A percentile compares a stretch with the other conserved stretches of the same genome.
phyloP scores from a whole-genome alignment of 2,888 invertebrate species.

The Xestia ashworthii region DNA sequence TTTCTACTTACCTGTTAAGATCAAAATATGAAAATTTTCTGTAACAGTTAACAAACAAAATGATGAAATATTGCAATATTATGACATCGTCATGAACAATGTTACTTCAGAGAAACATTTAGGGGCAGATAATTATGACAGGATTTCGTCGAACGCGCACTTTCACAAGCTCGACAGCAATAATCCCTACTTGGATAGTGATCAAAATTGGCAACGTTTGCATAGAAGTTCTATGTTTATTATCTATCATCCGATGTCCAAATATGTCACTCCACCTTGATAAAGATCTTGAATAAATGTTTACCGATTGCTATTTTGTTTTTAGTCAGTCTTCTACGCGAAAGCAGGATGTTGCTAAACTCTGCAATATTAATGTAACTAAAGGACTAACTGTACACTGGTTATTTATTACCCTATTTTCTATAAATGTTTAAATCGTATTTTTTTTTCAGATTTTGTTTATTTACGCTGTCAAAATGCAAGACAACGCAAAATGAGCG shows the following conservation, averaged over 20 bases:
- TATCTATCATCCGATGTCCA: slow-evolving; percentile 25
- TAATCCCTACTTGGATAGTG: slow-evolving; percentile 3
- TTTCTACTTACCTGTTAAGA: not conserved
- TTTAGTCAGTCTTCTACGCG: slow-evolving; percentile 2
- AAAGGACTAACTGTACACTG: not conserved
- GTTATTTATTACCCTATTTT: not conserved
- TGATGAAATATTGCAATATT: not conserved
- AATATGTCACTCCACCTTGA: slow-evolving; percentile 24
- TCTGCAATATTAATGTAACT: slow-evolving; percentile 32
- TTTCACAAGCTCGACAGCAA: not conserved
- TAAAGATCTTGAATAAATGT: slow-evolving; percentile 23
- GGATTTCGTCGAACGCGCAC: not conserved
- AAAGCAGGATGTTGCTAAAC: slow-evolving; percentile 32
- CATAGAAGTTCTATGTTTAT: not conserved
- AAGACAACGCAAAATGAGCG: slow-evolving; percentile 10
- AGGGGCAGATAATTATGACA: not conserved
- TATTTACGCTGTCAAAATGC: slow-evolving; percentile 21
- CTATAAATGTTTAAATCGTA: not conserved
- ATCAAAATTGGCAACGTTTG: slow-evolving; percentile 1
- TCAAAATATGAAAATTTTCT: not conserved
- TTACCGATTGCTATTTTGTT: not conserved
- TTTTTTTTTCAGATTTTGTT: slow-evolving; percentile 22
- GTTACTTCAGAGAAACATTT: not conserved
- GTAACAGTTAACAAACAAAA: not conserved
- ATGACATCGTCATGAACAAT: not conserved